Conservation (phyloP, 1,140 invertebrate species). For the Mycetomoellerius zeteki region DNA sequence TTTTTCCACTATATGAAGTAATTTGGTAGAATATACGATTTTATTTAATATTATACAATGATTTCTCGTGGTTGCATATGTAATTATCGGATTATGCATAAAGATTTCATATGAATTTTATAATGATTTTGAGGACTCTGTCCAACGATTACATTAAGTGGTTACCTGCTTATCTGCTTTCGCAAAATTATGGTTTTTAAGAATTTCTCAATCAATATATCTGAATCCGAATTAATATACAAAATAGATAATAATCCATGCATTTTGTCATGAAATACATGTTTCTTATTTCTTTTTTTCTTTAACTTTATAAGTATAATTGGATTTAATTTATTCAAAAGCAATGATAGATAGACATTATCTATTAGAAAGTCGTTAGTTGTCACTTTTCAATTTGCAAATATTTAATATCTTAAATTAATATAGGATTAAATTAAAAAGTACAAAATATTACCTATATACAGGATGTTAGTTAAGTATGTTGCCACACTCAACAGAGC, state of each 20-base stretch:
- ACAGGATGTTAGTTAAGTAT: too few species aligned
- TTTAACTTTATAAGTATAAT: neutral
- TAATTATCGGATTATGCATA: too few species aligned
- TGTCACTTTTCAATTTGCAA: neutral
- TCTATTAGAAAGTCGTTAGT: neutral
- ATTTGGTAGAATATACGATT: too few species aligned
- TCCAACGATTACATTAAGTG: too few species aligned
- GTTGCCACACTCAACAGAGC: too few species aligned
- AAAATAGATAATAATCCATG: neutral
- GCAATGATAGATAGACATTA: neutral
- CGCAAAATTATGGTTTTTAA: neutral
- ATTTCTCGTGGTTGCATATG: too few species aligned
- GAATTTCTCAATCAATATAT: neutral
- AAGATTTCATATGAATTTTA: too few species aligned
- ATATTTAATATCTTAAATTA: neutral
- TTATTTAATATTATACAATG: too few species aligned
- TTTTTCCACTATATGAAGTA: too few species aligned
- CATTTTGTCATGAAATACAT: neutral
- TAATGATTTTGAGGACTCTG: too few species aligned
- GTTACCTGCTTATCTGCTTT: too few species aligned
- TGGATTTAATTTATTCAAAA: neutral
- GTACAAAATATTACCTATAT: slow-evolving; percentile 4
- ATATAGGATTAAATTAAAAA: neutral
- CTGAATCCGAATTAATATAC: neutral
- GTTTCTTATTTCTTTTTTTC: neutral